Evolutionary conservation across 2,113 vertebrate species (phyloP), one percentile per base, ranked within the genome.

Genomic region (Sarotherodon lohbergeri): DNA sequence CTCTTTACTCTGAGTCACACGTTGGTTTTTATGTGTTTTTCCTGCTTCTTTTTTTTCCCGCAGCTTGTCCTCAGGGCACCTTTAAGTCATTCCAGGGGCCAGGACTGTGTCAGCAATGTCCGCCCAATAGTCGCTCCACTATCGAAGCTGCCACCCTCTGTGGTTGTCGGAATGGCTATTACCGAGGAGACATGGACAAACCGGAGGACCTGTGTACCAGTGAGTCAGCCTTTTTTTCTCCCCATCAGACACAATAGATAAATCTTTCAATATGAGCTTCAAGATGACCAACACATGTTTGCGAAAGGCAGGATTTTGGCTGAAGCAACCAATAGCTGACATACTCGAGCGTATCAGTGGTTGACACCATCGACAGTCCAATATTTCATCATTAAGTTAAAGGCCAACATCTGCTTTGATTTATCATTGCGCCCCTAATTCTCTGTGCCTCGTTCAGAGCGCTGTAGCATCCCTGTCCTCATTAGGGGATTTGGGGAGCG

Each of bases 11-110:
- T 22, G 61, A 52, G 4, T 73, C 73, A 14, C 52, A 19, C 12
- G 12, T 78, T 22, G 13, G 6, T 61, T 80, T 80, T 54, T 52
- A 43, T 27, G 1, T 59, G 14, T 52, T 59, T 41, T 17, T 29
- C 36, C 16, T 7, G 55, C 43, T 80, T 29, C 83, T 11, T 85
- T 12, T 84, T 39, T 81, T 89, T 3, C 9, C 43, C 88, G 0
- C 96, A 99, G 99, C 98, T 17, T 99, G 99, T 90, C 98, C 98
- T 39, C 97, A 96, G 7, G 99, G 98, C 83, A 99, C 97, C 2
- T 99, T 99, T 95, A 99, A 99, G 94, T 98, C 98, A 27, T 97
- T 92, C 94, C 98, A 99, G 93, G 98, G 98, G 1, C 73, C 94
- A 0, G 98, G 98, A 56, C 90, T 97, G 79, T 99, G 99, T 4